Evolutionary conservation across 2,888 invertebrate genomes (phyloP).

Genomic region (Macaria notata): DNA sequence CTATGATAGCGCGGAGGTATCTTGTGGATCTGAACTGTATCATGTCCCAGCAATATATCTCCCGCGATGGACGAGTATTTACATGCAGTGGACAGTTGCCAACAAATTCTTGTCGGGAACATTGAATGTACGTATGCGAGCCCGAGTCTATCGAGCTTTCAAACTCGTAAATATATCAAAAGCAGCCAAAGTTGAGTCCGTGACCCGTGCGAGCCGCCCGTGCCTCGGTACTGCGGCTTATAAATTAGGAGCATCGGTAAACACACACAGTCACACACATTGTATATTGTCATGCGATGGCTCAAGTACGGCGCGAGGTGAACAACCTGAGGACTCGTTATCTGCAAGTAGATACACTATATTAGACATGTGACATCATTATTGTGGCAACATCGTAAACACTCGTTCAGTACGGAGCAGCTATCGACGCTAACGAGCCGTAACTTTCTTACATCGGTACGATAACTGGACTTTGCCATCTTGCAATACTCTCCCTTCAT

Average conservation of each 20-base stretch:
- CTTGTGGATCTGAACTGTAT: conserved; percentile 39
- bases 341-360: conserved; percentile 67
- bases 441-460: conserved; percentile 24
- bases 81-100: conserved; percentile 43
- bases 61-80: conserved; percentile 39
- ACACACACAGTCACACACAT: conserved; percentile 46
- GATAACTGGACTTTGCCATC: conserved; percentile 23
- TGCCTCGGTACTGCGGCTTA: conserved; percentile 58
- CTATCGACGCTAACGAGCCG: conserved; percentile 45
- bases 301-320: conserved; percentile 57
- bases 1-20: conserved; percentile 23
- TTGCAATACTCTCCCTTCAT: conserved; percentile 2
- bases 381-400: conserved; percentile 58
- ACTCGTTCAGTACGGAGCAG: conserved; percentile 44
- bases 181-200: conserved; percentile 48
- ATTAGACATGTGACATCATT: conserved; percentile 75
- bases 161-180: conserved; percentile 54
- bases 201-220: conserved; percentile 48
- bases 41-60: conserved; percentile 48
- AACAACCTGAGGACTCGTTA: conserved; percentile 65
- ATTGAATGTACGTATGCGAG: conserved; percentile 20
- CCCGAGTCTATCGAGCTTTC: conserved; percentile 44
- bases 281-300: conserved; percentile 64
- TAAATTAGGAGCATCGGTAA: conserved; percentile 58
- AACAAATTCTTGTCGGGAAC: conserved; percentile 39